phyloP scores from a whole-genome alignment of 2,113 vertebrate genomes.

The Smithornis capensis region DNA sequence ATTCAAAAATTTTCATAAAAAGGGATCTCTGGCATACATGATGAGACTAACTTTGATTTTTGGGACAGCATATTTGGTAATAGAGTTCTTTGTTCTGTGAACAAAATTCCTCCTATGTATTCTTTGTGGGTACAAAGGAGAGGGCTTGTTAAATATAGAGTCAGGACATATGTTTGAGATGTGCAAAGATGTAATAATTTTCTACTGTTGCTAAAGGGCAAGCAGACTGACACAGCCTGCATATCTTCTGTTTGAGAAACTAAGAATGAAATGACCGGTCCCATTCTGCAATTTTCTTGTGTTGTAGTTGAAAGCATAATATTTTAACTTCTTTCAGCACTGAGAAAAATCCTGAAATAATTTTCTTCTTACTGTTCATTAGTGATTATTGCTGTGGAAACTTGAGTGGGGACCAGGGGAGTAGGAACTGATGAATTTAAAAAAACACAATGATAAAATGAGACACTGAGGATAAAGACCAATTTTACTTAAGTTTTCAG shows the following conservation, averaged over 20 bases:
- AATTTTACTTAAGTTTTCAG: neutral
- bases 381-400: neutral
- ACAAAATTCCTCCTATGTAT: neutral
- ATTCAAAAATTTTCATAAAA: neutral
- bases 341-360: neutral
- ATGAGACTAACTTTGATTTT: neutral
- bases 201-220: neutral
- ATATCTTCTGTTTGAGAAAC: neutral
- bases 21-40: rapidly evolving
- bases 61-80: neutral
- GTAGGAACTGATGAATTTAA: neutral
- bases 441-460: neutral
- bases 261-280: neutral
- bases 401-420: rapidly evolving
- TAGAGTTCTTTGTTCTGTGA: neutral
- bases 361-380: neutral
- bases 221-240: neutral
- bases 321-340: neutral
- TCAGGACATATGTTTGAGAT: neutral
- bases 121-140: neutral
- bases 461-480: neutral
- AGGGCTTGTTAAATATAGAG: neutral
- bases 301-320: neutral
- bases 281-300: neutral
- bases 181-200: neutral